Conservation (phyloP, 2,113 vertebrate species). For the Nothoprocta pentlandii region DNA sequence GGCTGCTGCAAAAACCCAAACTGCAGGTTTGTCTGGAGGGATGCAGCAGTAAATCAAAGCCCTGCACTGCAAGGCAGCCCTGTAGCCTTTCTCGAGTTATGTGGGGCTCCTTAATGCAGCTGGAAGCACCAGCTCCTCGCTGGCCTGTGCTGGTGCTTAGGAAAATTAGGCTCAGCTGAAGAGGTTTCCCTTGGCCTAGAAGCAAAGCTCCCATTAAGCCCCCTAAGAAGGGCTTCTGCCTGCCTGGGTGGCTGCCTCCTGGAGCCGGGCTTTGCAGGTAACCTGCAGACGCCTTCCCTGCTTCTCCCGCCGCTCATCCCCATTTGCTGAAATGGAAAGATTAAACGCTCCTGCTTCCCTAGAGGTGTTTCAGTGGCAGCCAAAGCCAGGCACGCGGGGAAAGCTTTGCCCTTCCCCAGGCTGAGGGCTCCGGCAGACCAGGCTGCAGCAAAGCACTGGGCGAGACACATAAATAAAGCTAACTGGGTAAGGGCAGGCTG, state of each 20-base stretch:
- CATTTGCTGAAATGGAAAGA: slow-evolving; percentile 19
- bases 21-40: background rate
- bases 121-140: background rate
- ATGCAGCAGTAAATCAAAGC: background rate
- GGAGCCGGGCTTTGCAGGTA: background rate
- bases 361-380: background rate
- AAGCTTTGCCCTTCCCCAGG: background rate
- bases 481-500: background rate
- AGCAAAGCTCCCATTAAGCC: background rate
- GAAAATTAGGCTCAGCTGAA: background rate
- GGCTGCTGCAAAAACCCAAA: background rate
- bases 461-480: background rate
- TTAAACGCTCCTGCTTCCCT: background rate
- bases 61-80: background rate
- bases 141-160: background rate
- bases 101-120: background rate
- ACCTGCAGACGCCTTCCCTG: background rate
- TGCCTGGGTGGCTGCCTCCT: background rate
- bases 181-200: background rate
- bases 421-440: background rate
- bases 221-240: background rate
- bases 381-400: background rate
- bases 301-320: background rate
- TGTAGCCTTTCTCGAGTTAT: background rate
- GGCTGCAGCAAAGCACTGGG: background rate